Evolutionary conservation across 2,888 invertebrate genomes (phyloP), one percentile per base, ranked within the genome.

Genomic region (Ethmia dodecea): DNA sequence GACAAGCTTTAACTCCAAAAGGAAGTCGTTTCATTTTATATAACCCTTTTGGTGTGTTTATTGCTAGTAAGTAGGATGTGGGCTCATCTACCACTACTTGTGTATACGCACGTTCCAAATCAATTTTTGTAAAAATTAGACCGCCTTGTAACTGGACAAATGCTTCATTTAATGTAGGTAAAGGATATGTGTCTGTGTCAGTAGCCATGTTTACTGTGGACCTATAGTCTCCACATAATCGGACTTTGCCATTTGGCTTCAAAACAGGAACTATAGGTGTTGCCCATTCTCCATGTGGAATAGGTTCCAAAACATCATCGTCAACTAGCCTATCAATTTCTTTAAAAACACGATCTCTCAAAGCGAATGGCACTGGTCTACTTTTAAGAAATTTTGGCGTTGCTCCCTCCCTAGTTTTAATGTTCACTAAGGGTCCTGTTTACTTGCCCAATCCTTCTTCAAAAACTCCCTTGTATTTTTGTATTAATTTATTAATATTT

Each of bases 311-410:
- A 3, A 28, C 13, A 9, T n/a, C 28, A 13, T 5, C 12, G 3
- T 9, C 12, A 3, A 9, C 13, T 3, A 13, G n/a, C n/a, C 28
- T 28, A 8, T 28, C 42, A 5, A 50, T 45, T 20, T 47, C 46
- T n/a, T 36, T 34, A 26, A 49, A 45, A 1, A 52, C 45, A 35
- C 42, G 32, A 3, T 38, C 39, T 18, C 44, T 50, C 6, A 50
- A 39, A 2, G 49, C 50, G 30, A 36, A 52, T 2, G 55, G 49
- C 2, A 50, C 45, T 0, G 43, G 40, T 9, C 45, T 40, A 4
- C 45, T 41, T 28, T 49, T 46, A 0, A 51, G n/a, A 38, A 56
- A 56, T 14, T 39, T 52, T 5, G 56, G 52, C 13, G 38, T 42
- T 3, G 45, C n/a, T n/a, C n/a, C n/a, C n/a, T n/a, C n/a, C n/a